Evolutionary conservation across 2,113 vertebrate species (phyloP).

Genomic region (Tichodroma muraria): DNA sequence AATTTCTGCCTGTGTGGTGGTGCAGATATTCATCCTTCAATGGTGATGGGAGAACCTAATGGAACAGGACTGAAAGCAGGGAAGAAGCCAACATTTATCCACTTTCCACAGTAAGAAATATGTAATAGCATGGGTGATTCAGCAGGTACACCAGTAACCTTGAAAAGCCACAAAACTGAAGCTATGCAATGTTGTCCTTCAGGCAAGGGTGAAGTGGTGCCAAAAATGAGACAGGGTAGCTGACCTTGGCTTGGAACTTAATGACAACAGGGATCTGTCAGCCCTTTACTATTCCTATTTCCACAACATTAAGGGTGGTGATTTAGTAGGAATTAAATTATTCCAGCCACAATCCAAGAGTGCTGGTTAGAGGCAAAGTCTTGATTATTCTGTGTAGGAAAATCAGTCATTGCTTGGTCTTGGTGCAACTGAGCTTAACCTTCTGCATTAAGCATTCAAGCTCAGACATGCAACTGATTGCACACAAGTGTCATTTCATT

Average conservation of each 20-base stretch:
- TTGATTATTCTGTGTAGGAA: not conserved
- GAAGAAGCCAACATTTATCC: not conserved
- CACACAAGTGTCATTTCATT: not conserved
- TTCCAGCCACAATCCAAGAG: not conserved
- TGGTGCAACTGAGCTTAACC: not conserved
- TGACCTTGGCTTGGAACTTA: not conserved
- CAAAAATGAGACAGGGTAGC: not conserved
- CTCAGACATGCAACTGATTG: not conserved
- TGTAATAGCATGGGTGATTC: not conserved
- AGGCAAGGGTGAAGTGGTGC: not conserved
- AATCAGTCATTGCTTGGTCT: not conserved
- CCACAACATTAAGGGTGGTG: not conserved
- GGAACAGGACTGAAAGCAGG: not conserved
- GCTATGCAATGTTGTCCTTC: not conserved
- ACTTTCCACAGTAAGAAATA: not conserved
- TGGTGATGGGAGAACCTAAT: not conserved
- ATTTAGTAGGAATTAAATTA: not conserved
- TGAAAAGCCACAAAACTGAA: not conserved
- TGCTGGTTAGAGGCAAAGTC: not conserved
- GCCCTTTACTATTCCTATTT: not conserved
- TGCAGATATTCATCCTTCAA: rapidly evolving
- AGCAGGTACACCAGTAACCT: not conserved
- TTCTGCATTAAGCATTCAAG: not conserved
- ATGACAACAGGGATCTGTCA: not conserved
- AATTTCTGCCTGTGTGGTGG: not conserved